Percentiles rank a stretch among this genome's conserved stretches.
Evolutionary conservation across 53 echinoderm and acorn worm genomes (phyloP).

Genomic region (Arbacia lixula): DNA sequence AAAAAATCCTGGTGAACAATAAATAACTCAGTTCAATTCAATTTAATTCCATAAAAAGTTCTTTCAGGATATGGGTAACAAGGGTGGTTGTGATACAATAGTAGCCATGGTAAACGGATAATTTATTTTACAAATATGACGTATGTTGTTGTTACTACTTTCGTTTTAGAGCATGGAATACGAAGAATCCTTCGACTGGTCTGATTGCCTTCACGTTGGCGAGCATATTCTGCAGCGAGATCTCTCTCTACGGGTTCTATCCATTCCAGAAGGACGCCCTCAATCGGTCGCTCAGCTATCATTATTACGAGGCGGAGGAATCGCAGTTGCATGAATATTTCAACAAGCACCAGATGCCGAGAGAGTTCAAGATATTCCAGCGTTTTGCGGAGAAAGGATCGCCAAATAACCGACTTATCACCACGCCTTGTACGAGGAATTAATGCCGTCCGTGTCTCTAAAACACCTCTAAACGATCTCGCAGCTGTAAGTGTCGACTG

Average conservation of each 20-base stretch:
- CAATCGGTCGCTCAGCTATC: conserved; percentile 31
- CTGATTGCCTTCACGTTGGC: conserved; percentile 38
- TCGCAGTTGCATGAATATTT: background rate
- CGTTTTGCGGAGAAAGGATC: background rate
- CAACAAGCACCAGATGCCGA: conserved; percentile 45
- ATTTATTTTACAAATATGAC: too few relatives aligned
- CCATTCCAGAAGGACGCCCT: conserved; percentile 36
- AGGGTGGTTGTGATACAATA: too few relatives aligned
- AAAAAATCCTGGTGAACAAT: too few relatives aligned
- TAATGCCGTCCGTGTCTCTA: too few relatives aligned
- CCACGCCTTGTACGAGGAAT: background rate
- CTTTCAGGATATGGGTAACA: too few relatives aligned
- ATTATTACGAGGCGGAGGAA: conserved; percentile 39
- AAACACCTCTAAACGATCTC: too few relatives aligned
- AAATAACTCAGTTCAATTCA: too few relatives aligned
- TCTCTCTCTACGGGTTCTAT: conserved; percentile 37
- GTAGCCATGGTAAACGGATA: too few relatives aligned
- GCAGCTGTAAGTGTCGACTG: too few relatives aligned
- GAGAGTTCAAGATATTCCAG: conserved; percentile 11
- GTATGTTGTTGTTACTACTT: background rate
- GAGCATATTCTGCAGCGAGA: conserved; percentile 33
- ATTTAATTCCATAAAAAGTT: too few relatives aligned
- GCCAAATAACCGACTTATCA: conserved; percentile 8
- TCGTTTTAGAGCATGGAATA: conserved; percentile 24
- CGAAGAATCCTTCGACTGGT: conserved; percentile 43